Base-by-base conservation (phyloP, 1,140 invertebrate genomes). In the Asobara japonica region DNA sequence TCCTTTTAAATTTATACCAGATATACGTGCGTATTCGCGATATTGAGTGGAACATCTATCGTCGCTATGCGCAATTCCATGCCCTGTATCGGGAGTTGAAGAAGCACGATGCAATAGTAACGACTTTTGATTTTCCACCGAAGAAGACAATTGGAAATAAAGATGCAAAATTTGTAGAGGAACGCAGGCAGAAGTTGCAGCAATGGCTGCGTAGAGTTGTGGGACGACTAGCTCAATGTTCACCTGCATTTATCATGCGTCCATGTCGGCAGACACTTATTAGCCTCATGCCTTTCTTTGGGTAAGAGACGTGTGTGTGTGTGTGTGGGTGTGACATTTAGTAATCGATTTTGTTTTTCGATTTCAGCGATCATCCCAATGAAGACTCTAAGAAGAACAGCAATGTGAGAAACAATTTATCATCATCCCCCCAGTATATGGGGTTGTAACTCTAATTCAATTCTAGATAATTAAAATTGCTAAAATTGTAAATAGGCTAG, bases 41-140 rank as follows among this genome's bases (percentile, higher is more conserved):
- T 81, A 94, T 95, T 77, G 96, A 97, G 84, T 97, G 96, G 96
- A 98, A 97, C 86, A 93, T 97, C 31, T 98, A 97, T 80, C 89
- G 96, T 77, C 89, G 96, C 81, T 98, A 97, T 84, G 93, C 95
- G 30, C 94, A 97, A 86, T 97, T 97, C 87, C 90, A 96, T 85
- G 90, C 92, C 66, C 87, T 97, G 20, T 94, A 97, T 82, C 90
- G 90, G 72, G 91, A 93, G 77, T 84, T 97, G 20, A 96, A 95
- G 79, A 96, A 95, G 84, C 90, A 93, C 73, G 94, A 96, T 86
- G 90, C 93, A 4, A 88, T 93, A 67, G 90, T 96, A 51, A 90
- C 91, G 20, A 91, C 90, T 27, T 96, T 96, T 86, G 93, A 96
- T 81, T 97, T 98, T 88, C 96, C 96, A n/a, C 95, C 95, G 30